phyloP scores from a whole-genome alignment of 1,140 invertebrate genomes.

The Drosophila arizonae region DNA sequence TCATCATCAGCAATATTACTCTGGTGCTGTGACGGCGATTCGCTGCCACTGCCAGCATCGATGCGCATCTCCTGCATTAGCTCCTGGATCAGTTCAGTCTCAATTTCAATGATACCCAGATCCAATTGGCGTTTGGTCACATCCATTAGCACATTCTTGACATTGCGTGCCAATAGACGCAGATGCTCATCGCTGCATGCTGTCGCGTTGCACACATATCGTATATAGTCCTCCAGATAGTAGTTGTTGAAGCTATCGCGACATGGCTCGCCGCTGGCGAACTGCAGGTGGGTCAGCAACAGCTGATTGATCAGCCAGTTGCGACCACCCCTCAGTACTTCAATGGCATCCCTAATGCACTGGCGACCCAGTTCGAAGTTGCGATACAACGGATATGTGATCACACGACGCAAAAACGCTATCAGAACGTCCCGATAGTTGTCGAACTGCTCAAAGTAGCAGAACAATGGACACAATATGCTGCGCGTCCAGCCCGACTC shows the following conservation, averaged over 20 bases:
- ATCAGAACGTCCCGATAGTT: slow-evolving; percentile 70
- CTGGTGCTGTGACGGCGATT: slow-evolving; percentile 55
- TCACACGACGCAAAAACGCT: slow-evolving; percentile 66
- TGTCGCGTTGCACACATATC: slow-evolving; percentile 58
- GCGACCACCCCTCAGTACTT: slow-evolving; percentile 65
- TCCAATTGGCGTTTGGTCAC: slow-evolving; percentile 68
- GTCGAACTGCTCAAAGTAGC: slow-evolving; percentile 74
- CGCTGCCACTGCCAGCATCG: slow-evolving; percentile 40
- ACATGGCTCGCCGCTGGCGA: slow-evolving; percentile 53
- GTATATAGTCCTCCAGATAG: slow-evolving; percentile 74
- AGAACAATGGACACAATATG: slow-evolving; percentile 67
- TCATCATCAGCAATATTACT: slow-evolving; percentile 58
- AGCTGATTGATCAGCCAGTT: slow-evolving; percentile 76
- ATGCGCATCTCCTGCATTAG: slow-evolving; percentile 76
- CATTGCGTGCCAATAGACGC: slow-evolving; percentile 67
- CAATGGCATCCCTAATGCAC: slow-evolving; percentile 72
- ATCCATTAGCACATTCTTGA: slow-evolving; percentile 75
- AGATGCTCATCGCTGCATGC: slow-evolving; percentile 61
- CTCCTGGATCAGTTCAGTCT: slow-evolving; percentile 74
- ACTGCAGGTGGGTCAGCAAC: slow-evolving; percentile 66
- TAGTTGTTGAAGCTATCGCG: slow-evolving; percentile 66
- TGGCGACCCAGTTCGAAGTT: slow-evolving; percentile 72
- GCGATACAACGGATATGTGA: slow-evolving; percentile 76
- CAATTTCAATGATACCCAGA: slow-evolving; percentile 66
- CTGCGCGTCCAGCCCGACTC: slow-evolving; percentile 78